Conservation (phyloP, 1,140 invertebrate species). For the Ceratina japonica region DNA sequence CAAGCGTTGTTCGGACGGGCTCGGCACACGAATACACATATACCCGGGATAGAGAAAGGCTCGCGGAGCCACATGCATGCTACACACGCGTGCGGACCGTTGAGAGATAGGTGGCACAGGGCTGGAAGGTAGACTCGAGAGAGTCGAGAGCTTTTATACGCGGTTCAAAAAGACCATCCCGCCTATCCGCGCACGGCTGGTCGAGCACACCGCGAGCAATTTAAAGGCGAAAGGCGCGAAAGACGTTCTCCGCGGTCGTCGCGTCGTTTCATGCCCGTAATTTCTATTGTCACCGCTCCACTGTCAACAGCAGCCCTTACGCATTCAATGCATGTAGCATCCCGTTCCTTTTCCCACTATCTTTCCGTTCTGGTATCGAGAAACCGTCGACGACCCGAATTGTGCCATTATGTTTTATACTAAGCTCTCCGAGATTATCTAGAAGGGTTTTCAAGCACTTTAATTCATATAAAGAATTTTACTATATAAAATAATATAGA, state of each 20-base stretch:
- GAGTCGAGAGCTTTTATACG: constrained; percentile 65
- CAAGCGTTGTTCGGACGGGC: background rate
- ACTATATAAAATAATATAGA: no score
- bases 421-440: no score
- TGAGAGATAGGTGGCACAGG: background rate
- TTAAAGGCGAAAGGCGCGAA: constrained; percentile 62
- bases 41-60: no score
- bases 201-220: constrained; percentile 54
- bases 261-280: constrained; percentile 50
- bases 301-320: constrained; percentile 26
- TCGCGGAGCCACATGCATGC: background rate
- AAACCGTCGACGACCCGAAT: no score
- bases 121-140: constrained; percentile 53
- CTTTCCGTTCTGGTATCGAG: background rate
- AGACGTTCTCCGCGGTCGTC: constrained; percentile 45
- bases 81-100: background rate
- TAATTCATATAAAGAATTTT: no score
- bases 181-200: constrained; percentile 44
- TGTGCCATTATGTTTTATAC: no score
- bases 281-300: constrained; percentile 53
- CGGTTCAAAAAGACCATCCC: constrained; percentile 63
- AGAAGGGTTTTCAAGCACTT: no score
- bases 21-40: no score
- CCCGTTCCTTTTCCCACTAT: background rate
- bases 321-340: background rate